Percentiles rank a stretch among this genome's conserved stretches.
These are phyloP conservation scores for Keiferia lycopersicella DNA, from an alignment of 2,888 invertebrate species.

Conservation along the genomic window DNA sequence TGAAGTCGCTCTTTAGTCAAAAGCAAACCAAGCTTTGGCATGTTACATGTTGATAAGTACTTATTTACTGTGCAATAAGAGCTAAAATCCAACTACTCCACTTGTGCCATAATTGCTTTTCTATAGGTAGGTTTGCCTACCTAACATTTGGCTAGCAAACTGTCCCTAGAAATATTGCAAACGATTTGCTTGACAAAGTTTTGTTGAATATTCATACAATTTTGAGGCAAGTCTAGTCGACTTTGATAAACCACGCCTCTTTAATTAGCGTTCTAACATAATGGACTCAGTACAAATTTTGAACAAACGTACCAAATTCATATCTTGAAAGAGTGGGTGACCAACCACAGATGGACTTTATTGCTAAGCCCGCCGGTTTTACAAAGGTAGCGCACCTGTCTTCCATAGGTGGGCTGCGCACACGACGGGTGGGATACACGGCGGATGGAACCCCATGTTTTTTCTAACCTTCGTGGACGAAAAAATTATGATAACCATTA, in stretches of 20 bases:
- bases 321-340: neutral
- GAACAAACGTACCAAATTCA: slow-evolving; percentile 17
- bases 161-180: slow-evolving; percentile 31
- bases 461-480: slow-evolving; percentile 11
- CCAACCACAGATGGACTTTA: slow-evolving; percentile 16
- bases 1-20: neutral
- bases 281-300: slow-evolving; percentile 24
- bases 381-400: slow-evolving; percentile 36
- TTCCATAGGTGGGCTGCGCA: slow-evolving; percentile 34
- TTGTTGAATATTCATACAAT: slow-evolving; percentile 32
- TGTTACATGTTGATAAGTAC: neutral
- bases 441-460: slow-evolving; percentile 14
- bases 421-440: slow-evolving; percentile 28
- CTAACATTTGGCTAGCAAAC: neutral
- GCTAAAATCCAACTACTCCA: neutral
- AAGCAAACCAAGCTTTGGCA: neutral
- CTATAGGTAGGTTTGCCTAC: neutral
- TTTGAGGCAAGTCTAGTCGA: slow-evolving; percentile 16
- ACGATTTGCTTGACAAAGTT: slow-evolving; percentile 35
- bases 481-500: slow-evolving; percentile 14
- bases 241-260: slow-evolving; percentile 28
- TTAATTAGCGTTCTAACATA: slow-evolving; percentile 30
- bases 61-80: neutral
- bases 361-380: slow-evolving; percentile 18
- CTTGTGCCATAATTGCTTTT: neutral